A percentile compares a stretch with the other conserved stretches of the same genome.
Conservation (phyloP, 2,113 vertebrate genomes). For the Okapia johnstoni region DNA sequence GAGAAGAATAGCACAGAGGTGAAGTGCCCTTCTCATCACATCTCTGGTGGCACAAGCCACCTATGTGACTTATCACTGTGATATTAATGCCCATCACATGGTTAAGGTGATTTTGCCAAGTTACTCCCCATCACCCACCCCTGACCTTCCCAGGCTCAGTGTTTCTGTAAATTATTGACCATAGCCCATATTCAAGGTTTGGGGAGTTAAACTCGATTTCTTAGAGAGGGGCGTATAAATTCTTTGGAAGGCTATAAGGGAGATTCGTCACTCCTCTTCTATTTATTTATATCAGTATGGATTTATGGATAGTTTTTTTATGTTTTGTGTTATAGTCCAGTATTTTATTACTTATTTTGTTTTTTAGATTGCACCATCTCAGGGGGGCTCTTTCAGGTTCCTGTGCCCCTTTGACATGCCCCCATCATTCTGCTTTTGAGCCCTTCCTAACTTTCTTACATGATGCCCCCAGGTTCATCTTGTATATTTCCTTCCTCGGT, state of each 20-base stretch:
- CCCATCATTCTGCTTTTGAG: background rate
- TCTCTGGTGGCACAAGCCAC: rapidly evolving
- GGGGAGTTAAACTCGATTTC: background rate
- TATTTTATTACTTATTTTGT: background rate
- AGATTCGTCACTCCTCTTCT: background rate
- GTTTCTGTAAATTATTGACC: background rate
- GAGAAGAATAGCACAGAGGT: background rate
- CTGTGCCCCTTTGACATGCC: background rate
- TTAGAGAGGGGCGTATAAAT: background rate
- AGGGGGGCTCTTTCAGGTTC: rapidly evolving
- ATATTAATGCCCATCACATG: background rate
- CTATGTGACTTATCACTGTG: background rate
- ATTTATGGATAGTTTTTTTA: background rate
- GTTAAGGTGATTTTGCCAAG: background rate
- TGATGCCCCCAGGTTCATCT: background rate
- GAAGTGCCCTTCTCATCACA: background rate
- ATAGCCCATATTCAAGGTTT: background rate
- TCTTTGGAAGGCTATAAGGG: background rate
- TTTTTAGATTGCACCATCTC: background rate
- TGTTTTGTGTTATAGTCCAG: background rate
- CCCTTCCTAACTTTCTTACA: background rate
- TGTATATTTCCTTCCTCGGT: background rate
- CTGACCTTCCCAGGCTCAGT: rapidly evolving
- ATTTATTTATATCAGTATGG: background rate
- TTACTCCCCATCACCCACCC: background rate